Percentiles rank a stretch among this genome's conserved stretches.
phyloP scores from a whole-genome alignment of 23 tunicate genomes.

The Ciona savignyi region DNA sequence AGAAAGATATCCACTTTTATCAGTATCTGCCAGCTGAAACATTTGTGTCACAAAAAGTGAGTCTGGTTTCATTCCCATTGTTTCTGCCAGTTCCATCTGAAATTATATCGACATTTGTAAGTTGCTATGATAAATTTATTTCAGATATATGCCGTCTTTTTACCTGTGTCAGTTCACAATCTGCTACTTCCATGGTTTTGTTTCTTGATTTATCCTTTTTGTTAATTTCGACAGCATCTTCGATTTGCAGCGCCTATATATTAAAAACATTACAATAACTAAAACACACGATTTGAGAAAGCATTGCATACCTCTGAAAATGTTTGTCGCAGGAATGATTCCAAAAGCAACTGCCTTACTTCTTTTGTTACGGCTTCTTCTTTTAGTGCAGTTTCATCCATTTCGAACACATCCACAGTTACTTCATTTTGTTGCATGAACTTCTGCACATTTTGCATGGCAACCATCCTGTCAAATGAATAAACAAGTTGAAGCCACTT shows the following conservation, averaged over 20 bases:
- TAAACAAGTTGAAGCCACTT: too few species aligned
- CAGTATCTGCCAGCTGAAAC: conserved; percentile 80
- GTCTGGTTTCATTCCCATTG: conserved; percentile 82
- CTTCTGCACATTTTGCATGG: conserved; percentile 22
- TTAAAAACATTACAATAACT: background rate
- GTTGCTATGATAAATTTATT: too few species aligned
- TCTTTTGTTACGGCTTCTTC: conserved; percentile 82
- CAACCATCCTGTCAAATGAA: conserved; percentile 62
- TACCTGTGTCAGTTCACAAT: conserved; percentile 55
- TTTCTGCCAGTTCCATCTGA: conserved; percentile 79
- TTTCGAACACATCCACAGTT: conserved; percentile 42
- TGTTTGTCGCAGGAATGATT: conserved; percentile 53
- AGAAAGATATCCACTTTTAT: conserved; percentile 82
- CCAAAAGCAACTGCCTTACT: conserved; percentile 53
- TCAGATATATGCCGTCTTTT: too few species aligned
- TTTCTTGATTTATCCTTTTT: background rate
- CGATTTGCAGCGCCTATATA: conserved; percentile 23
- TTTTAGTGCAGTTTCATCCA: conserved; percentile 44
- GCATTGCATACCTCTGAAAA: conserved; percentile 49
- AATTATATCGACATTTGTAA: background rate
- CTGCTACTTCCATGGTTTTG: conserved; percentile 34
- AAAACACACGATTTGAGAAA: background rate
- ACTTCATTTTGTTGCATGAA: conserved; percentile 28
- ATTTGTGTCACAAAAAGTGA: conserved; percentile 81
- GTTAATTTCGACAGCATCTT: conserved; percentile 7